Evolutionary conservation across 2,888 invertebrate genomes (phyloP).

Genomic region (Eumacrocentrus americanus): DNA sequence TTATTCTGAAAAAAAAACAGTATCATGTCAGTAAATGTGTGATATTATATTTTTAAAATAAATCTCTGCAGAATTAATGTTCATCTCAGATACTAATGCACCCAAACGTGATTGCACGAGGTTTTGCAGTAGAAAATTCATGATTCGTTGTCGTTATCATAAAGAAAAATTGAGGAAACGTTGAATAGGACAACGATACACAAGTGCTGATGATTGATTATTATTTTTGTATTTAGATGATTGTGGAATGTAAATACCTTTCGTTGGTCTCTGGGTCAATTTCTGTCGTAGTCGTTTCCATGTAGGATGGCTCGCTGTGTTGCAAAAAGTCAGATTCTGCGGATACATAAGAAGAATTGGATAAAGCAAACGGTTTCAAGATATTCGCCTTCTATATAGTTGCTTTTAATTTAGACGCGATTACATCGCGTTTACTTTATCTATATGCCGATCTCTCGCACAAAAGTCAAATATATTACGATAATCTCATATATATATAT

Average conservation of each 20-base stretch:
- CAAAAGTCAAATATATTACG: slow-evolving; percentile 47
- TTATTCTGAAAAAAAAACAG: slow-evolving; percentile 59
- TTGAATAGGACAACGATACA: too few species aligned
- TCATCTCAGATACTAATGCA: too few species aligned
- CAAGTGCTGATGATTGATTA: too few species aligned
- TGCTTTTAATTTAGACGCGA: neutral
- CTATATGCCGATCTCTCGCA: slow-evolving; percentile 45
- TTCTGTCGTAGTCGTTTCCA: slow-evolving; percentile 64
- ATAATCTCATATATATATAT: too few species aligned
- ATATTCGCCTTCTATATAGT: neutral
- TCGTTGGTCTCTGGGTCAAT: slow-evolving; percentile 64
- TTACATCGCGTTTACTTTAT: neutral
- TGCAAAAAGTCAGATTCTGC: slow-evolving; percentile 68
- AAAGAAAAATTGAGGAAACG: too few species aligned
- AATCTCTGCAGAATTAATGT: too few species aligned
- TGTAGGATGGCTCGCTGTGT: slow-evolving; percentile 66
- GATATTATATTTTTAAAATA: too few species aligned
- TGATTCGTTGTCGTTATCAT: too few species aligned
- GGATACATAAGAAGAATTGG: slow-evolving; percentile 48
- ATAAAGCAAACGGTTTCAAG: slow-evolving; percentile 37
- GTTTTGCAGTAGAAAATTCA: too few species aligned
- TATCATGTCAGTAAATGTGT: too few species aligned
- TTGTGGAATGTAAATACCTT: slow-evolving; percentile 57
- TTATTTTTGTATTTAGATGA: neutral
- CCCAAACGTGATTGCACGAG: too few species aligned